Percentiles rank a stretch among this genome's conserved stretches.
These are phyloP conservation scores for Jaculus jaculus DNA, from an alignment of 2,113 vertebrate genomes.

Conservation along the genomic window DNA sequence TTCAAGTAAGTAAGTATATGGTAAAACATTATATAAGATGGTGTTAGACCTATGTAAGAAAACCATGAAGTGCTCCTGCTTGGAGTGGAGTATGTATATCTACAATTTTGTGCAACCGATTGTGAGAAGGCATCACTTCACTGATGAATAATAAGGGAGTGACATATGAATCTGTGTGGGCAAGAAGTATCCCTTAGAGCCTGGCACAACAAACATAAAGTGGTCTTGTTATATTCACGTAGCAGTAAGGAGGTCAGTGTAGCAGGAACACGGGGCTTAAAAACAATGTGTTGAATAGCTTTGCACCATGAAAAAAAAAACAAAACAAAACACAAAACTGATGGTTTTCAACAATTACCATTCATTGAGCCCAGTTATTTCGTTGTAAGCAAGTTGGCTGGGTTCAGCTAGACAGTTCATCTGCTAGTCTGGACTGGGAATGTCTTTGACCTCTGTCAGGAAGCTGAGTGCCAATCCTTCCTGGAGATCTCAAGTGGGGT, in stretches of 20 bases:
- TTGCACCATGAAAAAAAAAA: neutral
- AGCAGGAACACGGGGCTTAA: neutral
- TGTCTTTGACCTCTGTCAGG: neutral
- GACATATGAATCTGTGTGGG: neutral
- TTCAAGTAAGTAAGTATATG: neutral
- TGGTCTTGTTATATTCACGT: neutral
- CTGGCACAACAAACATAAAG: neutral
- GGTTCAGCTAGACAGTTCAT: neutral
- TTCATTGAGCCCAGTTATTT: neutral
- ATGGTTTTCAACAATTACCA: neutral
- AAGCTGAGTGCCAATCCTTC: neutral
- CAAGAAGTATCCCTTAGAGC: neutral
- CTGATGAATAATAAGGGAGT: neutral
- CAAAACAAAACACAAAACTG: neutral
- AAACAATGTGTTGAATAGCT: neutral
- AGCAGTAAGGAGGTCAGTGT: neutral
- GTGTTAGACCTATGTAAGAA: neutral
- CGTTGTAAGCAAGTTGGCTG: neutral
- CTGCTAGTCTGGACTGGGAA: neutral
- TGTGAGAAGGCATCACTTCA: neutral
- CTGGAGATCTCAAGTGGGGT: neutral
- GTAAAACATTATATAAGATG: neutral
- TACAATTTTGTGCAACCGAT: neutral
- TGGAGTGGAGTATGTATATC: neutral
- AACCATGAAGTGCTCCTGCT: neutral